These are phyloP conservation scores for Aromia moschata DNA, from an alignment of 2,888 invertebrate species.

Conservation along the genomic window DNA sequence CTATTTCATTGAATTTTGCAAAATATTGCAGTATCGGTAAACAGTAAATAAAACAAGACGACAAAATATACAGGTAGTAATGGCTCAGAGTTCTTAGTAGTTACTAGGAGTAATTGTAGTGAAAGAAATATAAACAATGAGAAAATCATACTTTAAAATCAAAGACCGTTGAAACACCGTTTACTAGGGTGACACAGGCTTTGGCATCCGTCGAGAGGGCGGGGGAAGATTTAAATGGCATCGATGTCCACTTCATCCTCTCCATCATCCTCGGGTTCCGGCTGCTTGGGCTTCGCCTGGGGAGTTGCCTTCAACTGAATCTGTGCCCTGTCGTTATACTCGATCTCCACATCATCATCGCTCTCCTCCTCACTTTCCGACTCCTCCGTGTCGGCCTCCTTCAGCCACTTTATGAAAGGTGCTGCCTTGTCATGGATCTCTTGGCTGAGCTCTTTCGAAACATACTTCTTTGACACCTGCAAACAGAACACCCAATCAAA, in stretches of 20 bases:
- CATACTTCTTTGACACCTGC: conserved; percentile 85
- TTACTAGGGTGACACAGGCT: conserved; percentile 24
- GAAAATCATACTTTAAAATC: conserved; percentile 30
- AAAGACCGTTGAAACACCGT: conserved; percentile 22
- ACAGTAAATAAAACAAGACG: conserved; percentile 38
- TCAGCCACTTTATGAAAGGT: conserved; percentile 96
- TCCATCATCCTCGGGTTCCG: conserved; percentile 68
- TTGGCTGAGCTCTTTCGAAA: conserved; percentile 86
- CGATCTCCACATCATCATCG: conserved; percentile 77
- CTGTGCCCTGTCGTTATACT: conserved; percentile 88
- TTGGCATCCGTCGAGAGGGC: conserved; percentile 34
- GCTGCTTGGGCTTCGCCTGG: conserved; percentile 53
- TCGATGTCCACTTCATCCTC: conserved; percentile 91
- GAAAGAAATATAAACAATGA: conserved; percentile 14
- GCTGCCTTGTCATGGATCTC: conserved; percentile 93
- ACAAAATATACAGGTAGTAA: conserved; percentile 27
- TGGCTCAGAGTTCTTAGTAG: conserved; percentile 18
- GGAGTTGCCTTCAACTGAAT: conserved; percentile 69
- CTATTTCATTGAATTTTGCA: conserved; percentile 26
- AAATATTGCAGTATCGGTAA: conserved; percentile 38
- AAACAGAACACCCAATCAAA: conserved; percentile 9
- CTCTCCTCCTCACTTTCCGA: conserved; percentile 79
- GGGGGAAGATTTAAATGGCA: conserved; percentile 75
- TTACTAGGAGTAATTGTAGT: conserved; percentile 3
- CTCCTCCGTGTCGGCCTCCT: conserved; percentile 95